Percentiles rank a stretch among this genome's conserved stretches.
These are phyloP conservation scores for Pelecanoides urinatrix DNA, from an alignment of 2,113 vertebrate species.

Conservation along the genomic window DNA sequence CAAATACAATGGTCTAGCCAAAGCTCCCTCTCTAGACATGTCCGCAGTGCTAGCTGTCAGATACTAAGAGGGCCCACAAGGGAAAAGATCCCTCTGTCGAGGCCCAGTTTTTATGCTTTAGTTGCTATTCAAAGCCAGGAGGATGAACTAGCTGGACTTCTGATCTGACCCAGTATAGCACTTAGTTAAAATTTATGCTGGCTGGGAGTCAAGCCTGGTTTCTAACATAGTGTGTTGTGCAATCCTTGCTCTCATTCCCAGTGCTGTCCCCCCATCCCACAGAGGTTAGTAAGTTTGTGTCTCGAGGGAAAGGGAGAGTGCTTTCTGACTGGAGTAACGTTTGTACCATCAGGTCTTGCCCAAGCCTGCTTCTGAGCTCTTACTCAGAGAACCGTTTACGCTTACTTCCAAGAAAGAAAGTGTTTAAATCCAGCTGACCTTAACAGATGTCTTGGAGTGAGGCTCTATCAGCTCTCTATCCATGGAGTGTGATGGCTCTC, in stretches of 20 bases:
- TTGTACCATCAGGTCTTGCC: not conserved
- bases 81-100: not conserved
- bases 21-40: not conserved
- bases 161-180: not conserved
- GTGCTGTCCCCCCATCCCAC: not conserved
- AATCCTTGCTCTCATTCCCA: not conserved
- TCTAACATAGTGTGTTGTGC: not conserved
- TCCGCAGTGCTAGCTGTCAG: not conserved
- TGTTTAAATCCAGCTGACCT: not conserved
- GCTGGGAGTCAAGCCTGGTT: slow-evolving; percentile 1
- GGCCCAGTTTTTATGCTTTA: not conserved
- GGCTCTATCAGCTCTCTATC: not conserved
- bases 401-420: not conserved
- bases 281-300: slow-evolving; percentile 4
- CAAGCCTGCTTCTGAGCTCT: not conserved
- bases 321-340: not conserved
- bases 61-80: not conserved
- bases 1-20: not conserved
- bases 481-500: not conserved
- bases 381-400: not conserved
- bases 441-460: not conserved
- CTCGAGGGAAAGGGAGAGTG: not conserved
- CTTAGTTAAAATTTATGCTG: slow-evolving; percentile 14
- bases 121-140: not conserved
- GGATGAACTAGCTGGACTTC: not conserved